Percentiles rank a stretch among this genome's conserved stretches.
Evolutionary conservation across 2,797 vertebrate genomes (phyloP).

Genomic region (Clarias fuscus): DNA sequence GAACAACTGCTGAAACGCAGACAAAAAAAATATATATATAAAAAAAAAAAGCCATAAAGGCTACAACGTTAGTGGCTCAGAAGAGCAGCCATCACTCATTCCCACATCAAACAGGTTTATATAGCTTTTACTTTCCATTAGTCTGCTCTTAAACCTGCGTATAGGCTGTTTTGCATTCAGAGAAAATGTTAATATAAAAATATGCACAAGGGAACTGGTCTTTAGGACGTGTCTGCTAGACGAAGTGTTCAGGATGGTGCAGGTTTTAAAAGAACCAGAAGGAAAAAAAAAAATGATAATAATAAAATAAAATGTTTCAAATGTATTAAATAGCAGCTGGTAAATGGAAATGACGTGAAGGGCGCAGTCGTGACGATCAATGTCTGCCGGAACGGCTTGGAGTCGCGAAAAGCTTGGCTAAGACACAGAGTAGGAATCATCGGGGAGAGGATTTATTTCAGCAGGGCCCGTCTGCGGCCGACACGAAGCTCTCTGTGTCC

Average conservation of each 20-base stretch:
- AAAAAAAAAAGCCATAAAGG: conserved; percentile 24
- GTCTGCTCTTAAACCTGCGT: conserved; percentile 12
- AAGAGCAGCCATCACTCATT: conserved; percentile 50
- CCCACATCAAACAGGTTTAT: conserved; percentile 42
- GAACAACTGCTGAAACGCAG: conserved; percentile 51
- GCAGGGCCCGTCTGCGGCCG: conserved; percentile 56
- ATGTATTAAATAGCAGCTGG: conserved; percentile 78
- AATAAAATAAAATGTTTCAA: conserved; percentile 52
- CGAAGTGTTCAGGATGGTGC: conserved; percentile 10
- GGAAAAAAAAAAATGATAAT: conserved; percentile 35
- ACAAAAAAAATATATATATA: conserved; percentile 30
- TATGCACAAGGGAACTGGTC: conserved; percentile 4
- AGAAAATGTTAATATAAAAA: conserved; percentile 28
- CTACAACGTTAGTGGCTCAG: conserved; percentile 55
- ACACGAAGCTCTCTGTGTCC: conserved; percentile 53
- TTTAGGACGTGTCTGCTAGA: conserved; percentile 20
- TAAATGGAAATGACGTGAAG: conserved; percentile 69
- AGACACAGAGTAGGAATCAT: conserved; percentile 57
- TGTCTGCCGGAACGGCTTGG: conserved; percentile 46
- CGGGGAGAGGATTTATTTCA: conserved; percentile 52
- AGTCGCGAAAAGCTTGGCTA: conserved; percentile 46
- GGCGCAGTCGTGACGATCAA: conserved; percentile 52
- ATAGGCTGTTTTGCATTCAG: conserved; percentile 35
- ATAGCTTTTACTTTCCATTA: conserved; percentile 42
- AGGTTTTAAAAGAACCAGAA: conserved; percentile 4